A percentile compares a stretch with the other conserved stretches of the same genome.
Evolutionary conservation across 2,888 invertebrate genomes (phyloP).

Genomic region (Amiota mariae): DNA sequence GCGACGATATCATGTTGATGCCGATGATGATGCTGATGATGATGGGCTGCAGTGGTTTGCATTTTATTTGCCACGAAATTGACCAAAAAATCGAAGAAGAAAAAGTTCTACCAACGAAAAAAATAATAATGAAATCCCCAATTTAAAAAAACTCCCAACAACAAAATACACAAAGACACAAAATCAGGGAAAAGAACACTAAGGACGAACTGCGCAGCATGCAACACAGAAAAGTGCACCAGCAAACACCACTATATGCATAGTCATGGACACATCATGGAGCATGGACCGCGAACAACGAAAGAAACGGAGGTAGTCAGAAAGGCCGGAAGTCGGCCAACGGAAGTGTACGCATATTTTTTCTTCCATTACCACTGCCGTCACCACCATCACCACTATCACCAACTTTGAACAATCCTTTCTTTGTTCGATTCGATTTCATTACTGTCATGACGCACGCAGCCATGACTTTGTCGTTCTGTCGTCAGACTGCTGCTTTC

Average conservation of each 20-base stretch:
- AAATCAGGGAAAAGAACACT: background rate
- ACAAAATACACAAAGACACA: background rate
- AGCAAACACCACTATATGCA: background rate
- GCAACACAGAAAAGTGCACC: constrained; percentile 4
- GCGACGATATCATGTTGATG: constrained; percentile 1
- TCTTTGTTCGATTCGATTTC: constrained; percentile 30
- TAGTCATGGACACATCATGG: too few species aligned
- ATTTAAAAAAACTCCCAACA: background rate
- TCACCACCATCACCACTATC: background rate
- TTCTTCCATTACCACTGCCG: constrained; percentile 13
- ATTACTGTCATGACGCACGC: constrained; percentile 48
- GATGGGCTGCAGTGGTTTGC: constrained; percentile 42
- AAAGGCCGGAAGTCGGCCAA: constrained; percentile 15
- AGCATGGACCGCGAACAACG: background rate
- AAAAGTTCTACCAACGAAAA: background rate
- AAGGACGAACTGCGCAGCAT: background rate
- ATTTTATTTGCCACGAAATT: constrained; percentile 53
- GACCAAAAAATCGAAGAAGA: constrained; percentile 58
- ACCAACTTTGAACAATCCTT: background rate
- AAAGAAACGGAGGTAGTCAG: background rate
- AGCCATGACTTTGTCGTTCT: constrained; percentile 42
- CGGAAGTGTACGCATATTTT: constrained; percentile 41
- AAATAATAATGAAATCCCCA: background rate
- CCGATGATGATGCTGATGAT: background rate
- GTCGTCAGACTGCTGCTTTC: constrained; percentile 27